These are phyloP conservation scores for Solenopsis invicta DNA, from an alignment of 1,140 invertebrate genomes.

Conservation along the genomic window DNA sequence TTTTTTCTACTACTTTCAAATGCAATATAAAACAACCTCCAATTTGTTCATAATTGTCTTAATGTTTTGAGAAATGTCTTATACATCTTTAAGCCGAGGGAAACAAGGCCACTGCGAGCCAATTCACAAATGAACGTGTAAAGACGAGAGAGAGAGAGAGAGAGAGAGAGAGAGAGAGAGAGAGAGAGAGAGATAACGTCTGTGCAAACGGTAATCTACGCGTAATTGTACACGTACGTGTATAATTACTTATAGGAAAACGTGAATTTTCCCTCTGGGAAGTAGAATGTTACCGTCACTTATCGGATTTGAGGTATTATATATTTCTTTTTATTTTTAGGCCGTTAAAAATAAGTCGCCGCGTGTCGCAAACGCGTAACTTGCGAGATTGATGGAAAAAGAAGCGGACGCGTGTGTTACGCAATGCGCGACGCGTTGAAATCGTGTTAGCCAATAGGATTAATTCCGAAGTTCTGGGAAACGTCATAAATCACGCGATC, in stretches of 20 bases:
- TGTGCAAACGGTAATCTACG: background rate
- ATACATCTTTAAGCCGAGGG: too few species aligned
- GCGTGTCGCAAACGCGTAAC: conserved; percentile 21
- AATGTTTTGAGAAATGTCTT: too few species aligned
- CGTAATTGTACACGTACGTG: background rate
- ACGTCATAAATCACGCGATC: conserved; percentile 30
- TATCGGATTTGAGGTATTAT: background rate
- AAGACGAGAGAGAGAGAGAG: background rate
- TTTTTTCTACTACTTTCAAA: too few species aligned
- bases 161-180: too few species aligned
- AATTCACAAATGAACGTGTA: background rate
- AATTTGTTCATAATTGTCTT: too few species aligned
- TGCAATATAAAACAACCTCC: too few species aligned
- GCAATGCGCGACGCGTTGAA: background rate
- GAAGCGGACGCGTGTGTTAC: conserved; percentile 2
- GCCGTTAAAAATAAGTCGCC: conserved; percentile 15
- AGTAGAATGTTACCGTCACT: background rate
- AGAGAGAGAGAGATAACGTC: too few species aligned
- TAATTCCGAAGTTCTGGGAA: conserved; percentile 48
- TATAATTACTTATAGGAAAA: background rate
- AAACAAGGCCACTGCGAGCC: background rate
- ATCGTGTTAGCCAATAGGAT: conserved; percentile 38
- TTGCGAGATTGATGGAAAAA: conserved; percentile 45
- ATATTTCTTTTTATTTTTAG: background rate
- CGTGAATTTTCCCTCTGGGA: background rate